These are phyloP conservation scores for Creontiades dilutus DNA, from an alignment of 2,888 invertebrate species.

Conservation along the genomic window DNA sequence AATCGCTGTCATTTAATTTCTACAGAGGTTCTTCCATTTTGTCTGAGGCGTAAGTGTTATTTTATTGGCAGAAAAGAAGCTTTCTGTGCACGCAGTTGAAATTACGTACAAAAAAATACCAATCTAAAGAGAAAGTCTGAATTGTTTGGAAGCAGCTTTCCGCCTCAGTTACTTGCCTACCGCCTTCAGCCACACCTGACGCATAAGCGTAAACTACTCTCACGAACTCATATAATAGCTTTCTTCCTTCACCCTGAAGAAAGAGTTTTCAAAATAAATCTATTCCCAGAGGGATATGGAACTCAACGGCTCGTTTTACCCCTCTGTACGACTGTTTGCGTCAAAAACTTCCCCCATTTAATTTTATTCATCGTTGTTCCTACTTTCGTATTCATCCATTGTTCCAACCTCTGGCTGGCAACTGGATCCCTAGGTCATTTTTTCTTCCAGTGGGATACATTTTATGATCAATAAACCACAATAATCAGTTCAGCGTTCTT, in stretches of 20 bases:
- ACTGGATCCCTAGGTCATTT: too few relatives aligned
- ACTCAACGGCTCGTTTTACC: background rate
- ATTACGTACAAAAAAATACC: slow-evolving; percentile 1
- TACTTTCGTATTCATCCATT: background rate
- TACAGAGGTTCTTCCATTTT: too few relatives aligned
- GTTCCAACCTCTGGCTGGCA: too few relatives aligned
- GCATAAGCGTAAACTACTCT: slow-evolving; percentile 50
- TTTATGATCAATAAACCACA: too few relatives aligned
- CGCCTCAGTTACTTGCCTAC: slow-evolving; percentile 23
- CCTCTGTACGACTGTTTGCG: background rate
- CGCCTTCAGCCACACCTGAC: slow-evolving; percentile 1
- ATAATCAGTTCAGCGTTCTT: too few relatives aligned
- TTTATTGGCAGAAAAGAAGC: too few relatives aligned
- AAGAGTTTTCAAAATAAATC: slow-evolving; percentile 30
- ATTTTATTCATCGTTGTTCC: background rate
- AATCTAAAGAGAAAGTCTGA: slow-evolving; percentile 24
- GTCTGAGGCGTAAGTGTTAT: too few relatives aligned
- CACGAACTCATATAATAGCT: slow-evolving; percentile 47
- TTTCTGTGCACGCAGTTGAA: too few relatives aligned
- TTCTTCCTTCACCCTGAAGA: slow-evolving; percentile 44
- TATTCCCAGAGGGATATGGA: slow-evolving; percentile 10
- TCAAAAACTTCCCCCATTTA: background rate
- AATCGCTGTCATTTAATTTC: too few relatives aligned
- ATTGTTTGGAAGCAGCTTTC: slow-evolving; percentile 51
- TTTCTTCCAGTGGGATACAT: too few relatives aligned